A percentile compares a stretch with the other conserved stretches of the same genome.
These are phyloP conservation scores for Stichopus horrens DNA, from an alignment of 53 echinoderm and acorn worm species.

Conservation along the genomic window DNA sequence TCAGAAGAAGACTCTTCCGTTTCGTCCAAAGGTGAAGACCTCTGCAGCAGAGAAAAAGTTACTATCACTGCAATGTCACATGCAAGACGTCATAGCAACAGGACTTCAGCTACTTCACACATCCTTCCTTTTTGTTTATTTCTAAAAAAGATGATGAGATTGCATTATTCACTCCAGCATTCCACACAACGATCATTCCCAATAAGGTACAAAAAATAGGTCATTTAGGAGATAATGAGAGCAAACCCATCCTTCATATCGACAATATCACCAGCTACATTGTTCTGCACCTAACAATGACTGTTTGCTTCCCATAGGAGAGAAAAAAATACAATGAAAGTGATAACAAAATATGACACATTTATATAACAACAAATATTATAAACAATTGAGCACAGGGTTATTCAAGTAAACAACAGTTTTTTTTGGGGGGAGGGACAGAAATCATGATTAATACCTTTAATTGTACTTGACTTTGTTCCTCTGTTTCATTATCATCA, in stretches of 20 bases:
- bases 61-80: not conserved
- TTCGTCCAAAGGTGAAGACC: not conserved
- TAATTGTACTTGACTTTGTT: not conserved
- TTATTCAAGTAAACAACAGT: no score
- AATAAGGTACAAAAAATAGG: not conserved
- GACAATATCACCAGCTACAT: no score
- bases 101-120: not conserved
- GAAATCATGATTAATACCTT: not conserved
- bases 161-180: not conserved
- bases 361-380: no score
- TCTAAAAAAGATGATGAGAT: not conserved
- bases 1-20: slow-evolving; percentile 9
- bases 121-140: not conserved
- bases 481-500: not conserved
- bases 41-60: slow-evolving; percentile 2
- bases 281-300: no score
- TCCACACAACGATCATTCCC: not conserved
- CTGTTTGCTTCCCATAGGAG: no score
- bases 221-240: no score
- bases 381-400: no score
- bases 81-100: not conserved
- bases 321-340: no score
- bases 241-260: no score
- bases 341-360: no score
- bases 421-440: no score